Evolutionary conservation across 1,140 invertebrate genomes (phyloP).

Genomic region (Musca domestica): DNA sequence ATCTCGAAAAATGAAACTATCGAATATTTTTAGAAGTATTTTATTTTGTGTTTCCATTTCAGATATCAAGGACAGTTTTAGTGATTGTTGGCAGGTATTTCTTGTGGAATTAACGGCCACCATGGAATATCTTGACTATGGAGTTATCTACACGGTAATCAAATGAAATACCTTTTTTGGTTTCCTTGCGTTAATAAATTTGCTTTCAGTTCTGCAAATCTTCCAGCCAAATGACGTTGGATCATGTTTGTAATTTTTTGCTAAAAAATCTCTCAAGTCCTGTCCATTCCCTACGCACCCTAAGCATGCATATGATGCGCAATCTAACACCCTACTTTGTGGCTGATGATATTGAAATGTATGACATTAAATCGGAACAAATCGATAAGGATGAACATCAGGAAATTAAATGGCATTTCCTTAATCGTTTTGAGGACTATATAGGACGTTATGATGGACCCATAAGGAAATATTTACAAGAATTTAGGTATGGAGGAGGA

Average conservation of each 20-base stretch:
- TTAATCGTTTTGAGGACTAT: constrained; percentile 59
- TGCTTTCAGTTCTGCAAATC: constrained; percentile 38
- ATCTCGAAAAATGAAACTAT: too few relatives aligned
- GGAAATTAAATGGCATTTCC: constrained; percentile 46
- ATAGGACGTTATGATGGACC: constrained; percentile 48
- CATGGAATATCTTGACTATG: constrained; percentile 40
- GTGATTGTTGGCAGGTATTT: background rate
- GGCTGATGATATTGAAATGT: constrained; percentile 40
- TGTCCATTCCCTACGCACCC: constrained; percentile 35
- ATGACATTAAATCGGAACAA: constrained; percentile 24
- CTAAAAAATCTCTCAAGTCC: constrained; percentile 38
- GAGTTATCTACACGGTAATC: constrained; percentile 39
- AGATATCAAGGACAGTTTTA: background rate
- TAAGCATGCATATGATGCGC: constrained; percentile 34
- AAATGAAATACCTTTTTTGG: background rate
- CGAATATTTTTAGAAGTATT: background rate
- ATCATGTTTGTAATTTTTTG: constrained; percentile 47
- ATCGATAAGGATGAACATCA: background rate
- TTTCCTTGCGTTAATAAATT: too few relatives aligned
- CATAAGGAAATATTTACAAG: constrained; percentile 40
- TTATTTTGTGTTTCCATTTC: background rate
- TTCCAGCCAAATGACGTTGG: constrained; percentile 33
- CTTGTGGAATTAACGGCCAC: constrained; percentile 23
- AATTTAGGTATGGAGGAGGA: constrained; percentile 38
- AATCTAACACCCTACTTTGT: constrained; percentile 42